These are phyloP conservation scores for Myotis planiceps DNA, from an alignment of 2,797 vertebrate genomes.

Conservation along the genomic window DNA sequence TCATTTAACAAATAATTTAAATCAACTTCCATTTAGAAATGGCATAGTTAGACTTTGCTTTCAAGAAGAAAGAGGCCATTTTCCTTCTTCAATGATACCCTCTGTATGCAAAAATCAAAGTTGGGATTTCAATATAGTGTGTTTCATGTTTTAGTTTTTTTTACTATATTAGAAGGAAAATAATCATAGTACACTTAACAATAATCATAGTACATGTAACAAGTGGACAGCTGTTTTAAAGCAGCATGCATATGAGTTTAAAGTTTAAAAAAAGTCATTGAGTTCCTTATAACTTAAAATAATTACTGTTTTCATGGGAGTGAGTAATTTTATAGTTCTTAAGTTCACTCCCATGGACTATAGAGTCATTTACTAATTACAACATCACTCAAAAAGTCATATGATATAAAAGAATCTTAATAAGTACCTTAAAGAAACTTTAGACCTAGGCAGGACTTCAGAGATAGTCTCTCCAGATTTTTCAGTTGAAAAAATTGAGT, in stretches of 20 bases:
- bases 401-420: neutral
- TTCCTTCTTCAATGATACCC: neutral
- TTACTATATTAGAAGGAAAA: neutral
- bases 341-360: neutral
- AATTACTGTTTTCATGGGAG: constrained; percentile 7
- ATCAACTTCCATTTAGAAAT: neutral
- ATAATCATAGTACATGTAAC: neutral
- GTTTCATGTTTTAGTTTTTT: constrained; percentile 13
- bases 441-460: neutral
- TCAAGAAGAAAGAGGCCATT: neutral
- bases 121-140: neutral
- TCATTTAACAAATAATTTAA: constrained; percentile 15
- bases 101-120: constrained; percentile 11
- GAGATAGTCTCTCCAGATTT: neutral
- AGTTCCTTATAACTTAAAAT: constrained; percentile 47
- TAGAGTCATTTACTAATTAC: constrained; percentile 39
- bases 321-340: constrained; percentile 21
- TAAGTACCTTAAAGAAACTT: constrained; percentile 41
- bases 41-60: neutral
- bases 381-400: constrained; percentile 16
- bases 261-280: neutral
- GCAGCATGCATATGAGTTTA: neutral
- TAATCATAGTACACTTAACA: neutral
- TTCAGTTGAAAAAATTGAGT: neutral
- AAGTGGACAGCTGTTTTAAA: neutral